A percentile compares a stretch with the other conserved stretches of the same genome.
Evolutionary conservation across 2,888 invertebrate genomes (phyloP).

Genomic region (Sphaerophoria rueppellii): DNA sequence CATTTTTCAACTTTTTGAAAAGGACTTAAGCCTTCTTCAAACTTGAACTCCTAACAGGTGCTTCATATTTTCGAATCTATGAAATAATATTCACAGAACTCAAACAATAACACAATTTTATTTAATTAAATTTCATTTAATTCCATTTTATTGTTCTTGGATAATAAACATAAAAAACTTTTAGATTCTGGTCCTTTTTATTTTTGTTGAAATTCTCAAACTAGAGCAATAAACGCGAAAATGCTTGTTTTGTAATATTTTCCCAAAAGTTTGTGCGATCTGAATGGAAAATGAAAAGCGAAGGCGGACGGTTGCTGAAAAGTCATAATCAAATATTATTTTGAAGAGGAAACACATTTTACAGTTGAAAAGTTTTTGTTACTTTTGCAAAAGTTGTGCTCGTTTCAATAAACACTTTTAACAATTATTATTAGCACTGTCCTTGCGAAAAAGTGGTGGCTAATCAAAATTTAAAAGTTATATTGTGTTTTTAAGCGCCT

Average conservation of each 20-base stretch:
- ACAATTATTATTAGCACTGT: neutral
- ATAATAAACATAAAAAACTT: too few species aligned
- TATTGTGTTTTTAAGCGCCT: neutral
- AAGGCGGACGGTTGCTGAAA: neutral
- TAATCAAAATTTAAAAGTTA: neutral
- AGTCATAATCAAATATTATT: conserved; percentile 26
- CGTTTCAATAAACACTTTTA: conserved; percentile 47
- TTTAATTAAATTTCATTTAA: too few species aligned
- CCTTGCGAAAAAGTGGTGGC: neutral
- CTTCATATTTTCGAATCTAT: too few species aligned
- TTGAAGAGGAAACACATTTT: conserved; percentile 22
- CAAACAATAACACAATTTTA: too few species aligned
- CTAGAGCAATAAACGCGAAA: neutral
- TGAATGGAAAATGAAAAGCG: neutral
- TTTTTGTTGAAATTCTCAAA: too few species aligned
- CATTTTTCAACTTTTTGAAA: too few species aligned
- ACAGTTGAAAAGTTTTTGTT: conserved; percentile 27
- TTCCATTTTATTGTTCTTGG: too few species aligned
- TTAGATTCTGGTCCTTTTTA: too few species aligned
- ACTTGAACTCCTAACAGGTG: too few species aligned
- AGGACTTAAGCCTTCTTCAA: too few species aligned
- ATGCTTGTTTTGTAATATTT: neutral
- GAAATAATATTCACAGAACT: too few species aligned
- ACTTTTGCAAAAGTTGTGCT: neutral
- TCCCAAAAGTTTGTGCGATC: neutral